Evolutionary conservation across 1,140 invertebrate species (phyloP), one percentile per base, ranked within the genome.

Genomic region (Eupristina koningsbergeri): DNA sequence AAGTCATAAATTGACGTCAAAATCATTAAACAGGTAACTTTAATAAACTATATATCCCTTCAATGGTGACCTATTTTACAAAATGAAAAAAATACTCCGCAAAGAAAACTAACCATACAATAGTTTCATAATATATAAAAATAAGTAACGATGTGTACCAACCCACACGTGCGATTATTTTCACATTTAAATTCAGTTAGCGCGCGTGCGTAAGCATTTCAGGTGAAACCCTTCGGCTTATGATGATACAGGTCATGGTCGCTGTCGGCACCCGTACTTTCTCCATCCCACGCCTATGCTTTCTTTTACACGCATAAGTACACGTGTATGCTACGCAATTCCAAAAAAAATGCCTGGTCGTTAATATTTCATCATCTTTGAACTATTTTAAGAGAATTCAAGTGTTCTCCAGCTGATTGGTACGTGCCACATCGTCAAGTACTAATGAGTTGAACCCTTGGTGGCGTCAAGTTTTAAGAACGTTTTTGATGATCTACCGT

Each of bases 201-300:
- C 6, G 74, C 47, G 34, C 53, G 67, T 39, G 53, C 34, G 26
- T 63, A 61, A 11, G 22, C 47, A 36, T 36, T n/a, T n/a, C 64
- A 45, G 26, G n/a, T 41, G 73, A n/a, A 45, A 73, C 39, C 45
- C 73, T 75, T 69, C n/a, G 39, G 39, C 13, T 53, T 22, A 47
- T 9, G 11, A 3, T 3, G 17, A 76, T 77, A 53, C 29, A 74
- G 81, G 74, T 83, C 81, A 83, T 17, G 81, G 81, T 77, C 80
- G 41, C 58, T n/a, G n/a, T n/a, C n/a, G n/a, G 58, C 13, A 7
- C 6, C 0, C 31, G 3, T 34, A 36, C 50, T 19, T 61, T 50
- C 22, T 47, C 7, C 5, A 26, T 5, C 41, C 5, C 71, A 29
- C 41, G 8, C 0, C n/a, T 53, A 19, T 34, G 9, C 45, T 67